A percentile compares a stretch with the other conserved stretches of the same genome.
These are phyloP conservation scores for Trialeurodes vaporariorum DNA, from an alignment of 1,140 invertebrate genomes.

Conservation along the genomic window DNA sequence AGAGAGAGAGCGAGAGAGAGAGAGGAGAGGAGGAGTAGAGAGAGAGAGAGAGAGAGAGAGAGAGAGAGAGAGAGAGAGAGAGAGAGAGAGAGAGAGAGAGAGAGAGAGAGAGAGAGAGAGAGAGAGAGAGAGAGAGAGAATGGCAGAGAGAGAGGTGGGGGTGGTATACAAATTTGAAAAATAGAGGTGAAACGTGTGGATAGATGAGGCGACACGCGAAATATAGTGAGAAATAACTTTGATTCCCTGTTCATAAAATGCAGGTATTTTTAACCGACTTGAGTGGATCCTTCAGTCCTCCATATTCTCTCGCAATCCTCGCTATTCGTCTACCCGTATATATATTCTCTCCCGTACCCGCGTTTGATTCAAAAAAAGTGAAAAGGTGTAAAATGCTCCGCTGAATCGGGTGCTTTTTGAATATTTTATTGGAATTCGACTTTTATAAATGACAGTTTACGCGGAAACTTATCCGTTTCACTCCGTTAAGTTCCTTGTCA, in stretches of 20 bases:
- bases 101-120: no score
- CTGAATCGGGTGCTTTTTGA: not conserved
- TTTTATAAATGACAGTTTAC: not conserved
- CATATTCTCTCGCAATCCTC: no score
- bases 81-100: no score
- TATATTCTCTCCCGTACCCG: not conserved
- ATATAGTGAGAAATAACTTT: not conserved
- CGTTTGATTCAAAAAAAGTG: not conserved
- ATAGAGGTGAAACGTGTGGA: not conserved
- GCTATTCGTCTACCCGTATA: no score
- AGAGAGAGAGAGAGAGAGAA: no score
- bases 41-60: no score
- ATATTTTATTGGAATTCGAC: slow-evolving; percentile 1
- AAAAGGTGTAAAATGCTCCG: not conserved
- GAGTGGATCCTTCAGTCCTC: no score
- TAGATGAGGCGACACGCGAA: not conserved
- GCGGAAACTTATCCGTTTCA: not conserved
- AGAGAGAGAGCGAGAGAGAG: no score
- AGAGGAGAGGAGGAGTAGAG: no score
- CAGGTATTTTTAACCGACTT: not conserved
- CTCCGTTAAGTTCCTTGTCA: not conserved
- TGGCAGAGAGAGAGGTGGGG: no score
- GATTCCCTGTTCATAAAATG: not conserved
- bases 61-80: no score
- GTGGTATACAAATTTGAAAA: no score